Evolutionary conservation across 1,140 invertebrate species (phyloP).

Genomic region (Cydia fagiglandana): DNA sequence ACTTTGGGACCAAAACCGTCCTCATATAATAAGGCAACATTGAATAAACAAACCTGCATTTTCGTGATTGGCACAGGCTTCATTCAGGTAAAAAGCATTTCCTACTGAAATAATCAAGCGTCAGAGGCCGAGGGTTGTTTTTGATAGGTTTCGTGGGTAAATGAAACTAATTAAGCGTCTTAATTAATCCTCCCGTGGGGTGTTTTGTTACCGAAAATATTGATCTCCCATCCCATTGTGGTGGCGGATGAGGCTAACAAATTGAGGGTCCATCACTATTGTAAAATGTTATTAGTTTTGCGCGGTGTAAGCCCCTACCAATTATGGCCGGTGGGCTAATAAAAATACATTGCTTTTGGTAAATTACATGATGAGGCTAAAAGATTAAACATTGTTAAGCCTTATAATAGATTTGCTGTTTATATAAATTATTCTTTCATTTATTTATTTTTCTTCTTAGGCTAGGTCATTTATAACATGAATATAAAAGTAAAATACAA

Average conservation of each 20-base stretch:
- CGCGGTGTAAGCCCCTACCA: constrained; percentile 23
- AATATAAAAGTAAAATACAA: too few species aligned
- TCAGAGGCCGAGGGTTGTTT: constrained; percentile 58
- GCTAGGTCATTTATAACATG: too few species aligned
- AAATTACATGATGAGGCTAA: background rate
- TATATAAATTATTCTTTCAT: background rate
- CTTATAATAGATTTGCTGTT: background rate
- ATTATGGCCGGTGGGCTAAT: constrained; percentile 23
- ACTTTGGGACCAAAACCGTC: background rate
- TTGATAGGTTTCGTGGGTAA: constrained; percentile 67
- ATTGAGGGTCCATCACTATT: constrained; percentile 37
- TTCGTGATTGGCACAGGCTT: constrained; percentile 27
- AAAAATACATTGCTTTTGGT: constrained; percentile 20
- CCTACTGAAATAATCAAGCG: constrained; percentile 53
- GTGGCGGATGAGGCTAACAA: constrained; percentile 32
- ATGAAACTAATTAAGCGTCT: constrained; percentile 74
- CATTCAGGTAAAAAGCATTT: constrained; percentile 49
- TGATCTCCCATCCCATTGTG: constrained; percentile 48
- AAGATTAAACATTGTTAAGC: background rate
- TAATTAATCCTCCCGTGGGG: constrained; percentile 70
- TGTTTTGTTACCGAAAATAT: constrained; percentile 69
- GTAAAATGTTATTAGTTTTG: constrained; percentile 31
- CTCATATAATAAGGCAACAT: background rate
- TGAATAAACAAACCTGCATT: constrained; percentile 23
- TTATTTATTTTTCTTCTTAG: too few species aligned